Evolutionary conservation across 2,888 invertebrate species (phyloP).

Genomic region (Latrodectus elegans): DNA sequence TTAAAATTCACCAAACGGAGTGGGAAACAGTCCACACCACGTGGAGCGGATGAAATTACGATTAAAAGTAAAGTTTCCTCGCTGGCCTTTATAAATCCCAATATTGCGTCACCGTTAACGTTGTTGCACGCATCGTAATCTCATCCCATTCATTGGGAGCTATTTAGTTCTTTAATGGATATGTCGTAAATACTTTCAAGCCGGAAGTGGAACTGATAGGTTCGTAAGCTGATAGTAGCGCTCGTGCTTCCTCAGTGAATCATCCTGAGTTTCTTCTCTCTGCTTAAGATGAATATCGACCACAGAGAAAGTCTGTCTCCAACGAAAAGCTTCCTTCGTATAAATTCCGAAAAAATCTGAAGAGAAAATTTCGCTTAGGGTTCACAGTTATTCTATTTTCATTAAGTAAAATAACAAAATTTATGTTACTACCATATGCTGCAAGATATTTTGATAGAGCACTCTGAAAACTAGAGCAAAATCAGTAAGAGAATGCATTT

Average conservation of each 20-base stretch:
- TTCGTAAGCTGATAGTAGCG: slow-evolving; percentile 32
- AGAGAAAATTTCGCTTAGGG: no score
- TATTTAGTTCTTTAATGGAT: slow-evolving; percentile 63
- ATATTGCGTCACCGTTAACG: slow-evolving; percentile 40
- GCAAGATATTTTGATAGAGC: no score
- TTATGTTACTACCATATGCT: no score
- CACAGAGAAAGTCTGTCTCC: no score
- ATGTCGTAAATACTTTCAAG: slow-evolving; percentile 60
- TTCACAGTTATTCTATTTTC: no score
- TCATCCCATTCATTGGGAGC: slow-evolving; percentile 57
- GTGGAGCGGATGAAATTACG: slow-evolving; percentile 49
- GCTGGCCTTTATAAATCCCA: slow-evolving; percentile 34
- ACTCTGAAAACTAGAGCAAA: no score
- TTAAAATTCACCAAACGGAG: slow-evolving; percentile 12
- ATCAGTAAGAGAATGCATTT: no score
- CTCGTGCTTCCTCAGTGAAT: slow-evolving; percentile 44
- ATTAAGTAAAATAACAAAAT: no score
- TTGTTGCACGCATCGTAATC: slow-evolving; percentile 40
- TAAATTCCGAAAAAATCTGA: no score
- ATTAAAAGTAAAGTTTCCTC: not conserved
- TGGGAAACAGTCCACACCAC: not conserved
- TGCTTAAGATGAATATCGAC: no score
- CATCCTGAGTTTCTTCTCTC: not conserved
- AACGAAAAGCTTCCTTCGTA: no score
- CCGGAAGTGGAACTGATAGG: slow-evolving; percentile 67